Percentiles rank a stretch among this genome's conserved stretches.
Evolutionary conservation across 1,140 invertebrate genomes (phyloP).

Genomic region (Meteorus sp.): DNA sequence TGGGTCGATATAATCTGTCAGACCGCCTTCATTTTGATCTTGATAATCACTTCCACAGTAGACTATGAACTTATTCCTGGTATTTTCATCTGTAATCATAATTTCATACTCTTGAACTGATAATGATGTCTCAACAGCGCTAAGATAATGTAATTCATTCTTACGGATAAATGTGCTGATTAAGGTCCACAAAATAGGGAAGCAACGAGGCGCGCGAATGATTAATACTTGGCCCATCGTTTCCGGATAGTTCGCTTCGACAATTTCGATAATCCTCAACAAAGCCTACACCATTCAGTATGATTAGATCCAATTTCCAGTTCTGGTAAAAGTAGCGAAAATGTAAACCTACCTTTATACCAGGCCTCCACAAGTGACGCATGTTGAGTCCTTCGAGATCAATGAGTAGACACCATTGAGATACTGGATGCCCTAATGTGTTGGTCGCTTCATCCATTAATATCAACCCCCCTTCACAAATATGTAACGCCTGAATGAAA

Average conservation of each 20-base stretch:
- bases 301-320: background rate
- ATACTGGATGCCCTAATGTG: slow-evolving; percentile 73
- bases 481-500: slow-evolving; percentile 70
- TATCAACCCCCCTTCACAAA: slow-evolving; percentile 83
- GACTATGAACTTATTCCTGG: slow-evolving; percentile 91
- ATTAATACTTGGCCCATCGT: slow-evolving; percentile 90
- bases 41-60: slow-evolving; percentile 88
- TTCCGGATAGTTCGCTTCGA: slow-evolving; percentile 95
- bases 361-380: slow-evolving; percentile 93
- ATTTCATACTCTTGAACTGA: background rate
- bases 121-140: slow-evolving; percentile 15
- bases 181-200: slow-evolving; percentile 96
- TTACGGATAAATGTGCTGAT: slow-evolving; percentile 92
- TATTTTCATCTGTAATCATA: slow-evolving; percentile 81
- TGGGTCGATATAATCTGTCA: slow-evolving; percentile 84
- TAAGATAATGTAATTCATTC: slow-evolving; percentile 24
- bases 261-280: slow-evolving; percentile 91
- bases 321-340: background rate
- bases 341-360: slow-evolving; percentile 67
- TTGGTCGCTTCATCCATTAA: slow-evolving; percentile 83
- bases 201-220: slow-evolving; percentile 86
- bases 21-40: slow-evolving; percentile 69
- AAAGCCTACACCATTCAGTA: slow-evolving; percentile 62
- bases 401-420: slow-evolving; percentile 87
- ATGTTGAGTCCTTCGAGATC: slow-evolving; percentile 95